Percentiles rank a stretch among this genome's conserved stretches.
Evolutionary conservation across 2,113 vertebrate genomes (phyloP).

Genomic region (Bubo blakistoni): DNA sequence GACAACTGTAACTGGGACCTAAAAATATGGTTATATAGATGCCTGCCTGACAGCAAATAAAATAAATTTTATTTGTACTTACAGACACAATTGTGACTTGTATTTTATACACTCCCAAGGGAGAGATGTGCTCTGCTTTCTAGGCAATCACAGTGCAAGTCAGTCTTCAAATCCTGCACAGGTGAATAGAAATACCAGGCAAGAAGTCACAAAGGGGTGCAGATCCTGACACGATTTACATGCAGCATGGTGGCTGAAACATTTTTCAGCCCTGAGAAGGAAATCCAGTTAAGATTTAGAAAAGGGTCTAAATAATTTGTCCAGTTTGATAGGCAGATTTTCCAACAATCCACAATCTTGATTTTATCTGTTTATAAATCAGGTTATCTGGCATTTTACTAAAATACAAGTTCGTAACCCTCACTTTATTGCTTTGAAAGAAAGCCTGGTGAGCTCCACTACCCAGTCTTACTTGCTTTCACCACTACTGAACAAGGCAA

Average conservation of each 20-base stretch:
- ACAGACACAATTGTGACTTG: background rate
- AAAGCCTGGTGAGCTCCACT: background rate
- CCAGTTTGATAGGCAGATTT: background rate
- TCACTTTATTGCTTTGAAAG: background rate
- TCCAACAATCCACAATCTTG: background rate
- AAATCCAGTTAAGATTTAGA: background rate
- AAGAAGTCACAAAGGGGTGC: background rate
- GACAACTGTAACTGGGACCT: background rate
- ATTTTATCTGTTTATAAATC: background rate
- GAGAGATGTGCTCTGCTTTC: background rate
- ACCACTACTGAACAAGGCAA: background rate
- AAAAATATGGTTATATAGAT: background rate
- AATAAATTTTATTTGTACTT: background rate
- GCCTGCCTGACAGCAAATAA: background rate
- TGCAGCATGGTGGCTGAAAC: background rate
- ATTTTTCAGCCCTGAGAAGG: background rate
- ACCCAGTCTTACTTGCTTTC: background rate
- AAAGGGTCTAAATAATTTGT: background rate
- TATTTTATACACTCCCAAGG: background rate
- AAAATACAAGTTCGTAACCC: background rate
- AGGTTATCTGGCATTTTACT: background rate
- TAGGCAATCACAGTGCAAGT: background rate
- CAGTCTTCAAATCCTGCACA: background rate
- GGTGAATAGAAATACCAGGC: background rate
- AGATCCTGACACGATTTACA: background rate